phyloP scores from a whole-genome alignment of 2,888 invertebrate genomes.

The Tipula confusa region DNA sequence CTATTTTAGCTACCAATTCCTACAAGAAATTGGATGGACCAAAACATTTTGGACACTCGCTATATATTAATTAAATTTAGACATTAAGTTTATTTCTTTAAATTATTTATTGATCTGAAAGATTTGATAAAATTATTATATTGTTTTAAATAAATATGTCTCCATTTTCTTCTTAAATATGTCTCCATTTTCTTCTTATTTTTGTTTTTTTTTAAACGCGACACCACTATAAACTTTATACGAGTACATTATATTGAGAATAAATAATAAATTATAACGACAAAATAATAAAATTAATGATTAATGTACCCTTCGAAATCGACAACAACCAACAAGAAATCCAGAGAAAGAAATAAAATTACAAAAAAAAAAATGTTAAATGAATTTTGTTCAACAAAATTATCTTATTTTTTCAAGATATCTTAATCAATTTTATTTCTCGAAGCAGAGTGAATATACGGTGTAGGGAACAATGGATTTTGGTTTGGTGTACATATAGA shows the following conservation, averaged over 20 bases:
- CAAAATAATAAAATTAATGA: conserved; percentile 3
- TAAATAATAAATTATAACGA: not conserved
- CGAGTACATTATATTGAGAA: not conserved
- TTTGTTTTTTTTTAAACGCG: not conserved
- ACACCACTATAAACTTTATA: not conserved
- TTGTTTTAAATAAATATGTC: conserved; percentile 25
- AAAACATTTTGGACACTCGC: too few species aligned
- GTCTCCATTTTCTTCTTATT: not conserved
- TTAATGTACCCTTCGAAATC: not conserved
- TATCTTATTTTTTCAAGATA: not conserved
- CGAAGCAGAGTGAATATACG: not conserved
- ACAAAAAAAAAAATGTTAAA: not conserved
- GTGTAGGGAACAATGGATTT: not conserved
- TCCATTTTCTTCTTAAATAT: not conserved
- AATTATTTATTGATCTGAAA: not conserved
- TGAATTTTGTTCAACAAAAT: not conserved
- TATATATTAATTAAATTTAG: not conserved
- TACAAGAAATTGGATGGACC: too few species aligned
- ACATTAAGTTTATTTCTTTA: not conserved
- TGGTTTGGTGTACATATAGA: too few species aligned
- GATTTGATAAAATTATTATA: not conserved
- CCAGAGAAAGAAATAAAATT: not conserved
- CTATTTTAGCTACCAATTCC: too few species aligned
- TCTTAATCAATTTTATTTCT: not conserved
- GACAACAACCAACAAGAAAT: not conserved